Percentiles rank a stretch among this genome's conserved stretches.
Conservation (phyloP, 2,888 invertebrate species). For the Choreutis nemorana region DNA sequence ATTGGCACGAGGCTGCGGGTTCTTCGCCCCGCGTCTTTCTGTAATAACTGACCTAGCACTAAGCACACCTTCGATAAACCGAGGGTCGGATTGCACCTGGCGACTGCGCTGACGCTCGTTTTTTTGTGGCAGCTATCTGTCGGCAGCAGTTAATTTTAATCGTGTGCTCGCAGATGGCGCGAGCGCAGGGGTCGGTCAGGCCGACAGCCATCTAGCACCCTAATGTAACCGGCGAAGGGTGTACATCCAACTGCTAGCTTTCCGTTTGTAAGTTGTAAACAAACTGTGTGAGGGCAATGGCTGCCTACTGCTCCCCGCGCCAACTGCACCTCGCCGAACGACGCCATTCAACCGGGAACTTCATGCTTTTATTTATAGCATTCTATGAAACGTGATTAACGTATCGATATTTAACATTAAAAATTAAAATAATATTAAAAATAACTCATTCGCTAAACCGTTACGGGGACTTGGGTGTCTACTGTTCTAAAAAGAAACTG, state of each 20-base stretch:
- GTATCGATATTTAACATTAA: no score
- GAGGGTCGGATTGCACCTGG: constrained; percentile 50
- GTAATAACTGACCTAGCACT: constrained; percentile 54
- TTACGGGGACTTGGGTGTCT: no score
- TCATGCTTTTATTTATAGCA: constrained; percentile 62
- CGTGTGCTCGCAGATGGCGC: constrained; percentile 57
- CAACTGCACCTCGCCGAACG: constrained; percentile 27
- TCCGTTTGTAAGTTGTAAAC: constrained; percentile 50
- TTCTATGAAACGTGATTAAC: constrained; percentile 41
- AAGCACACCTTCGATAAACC: constrained; percentile 31
- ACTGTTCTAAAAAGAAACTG: no score
- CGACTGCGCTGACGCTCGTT: constrained; percentile 28
- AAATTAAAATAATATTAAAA: no score
- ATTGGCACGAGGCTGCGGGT: constrained; percentile 31
- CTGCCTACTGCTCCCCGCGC: constrained; percentile 57
- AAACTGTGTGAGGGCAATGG: constrained; percentile 64
- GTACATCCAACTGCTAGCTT: constrained; percentile 27
- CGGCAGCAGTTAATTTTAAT: constrained; percentile 57
- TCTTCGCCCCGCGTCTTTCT: constrained; percentile 27
- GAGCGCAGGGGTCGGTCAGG: constrained; percentile 34
- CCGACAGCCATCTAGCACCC: constrained; percentile 34
- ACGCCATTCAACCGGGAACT: constrained; percentile 67
- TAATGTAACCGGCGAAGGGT: constrained; percentile 31
- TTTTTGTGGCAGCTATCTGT: constrained; percentile 44
- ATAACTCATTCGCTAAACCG: no score